phyloP scores from a whole-genome alignment of 2,888 invertebrate species.

The Geophilus truncorum region DNA sequence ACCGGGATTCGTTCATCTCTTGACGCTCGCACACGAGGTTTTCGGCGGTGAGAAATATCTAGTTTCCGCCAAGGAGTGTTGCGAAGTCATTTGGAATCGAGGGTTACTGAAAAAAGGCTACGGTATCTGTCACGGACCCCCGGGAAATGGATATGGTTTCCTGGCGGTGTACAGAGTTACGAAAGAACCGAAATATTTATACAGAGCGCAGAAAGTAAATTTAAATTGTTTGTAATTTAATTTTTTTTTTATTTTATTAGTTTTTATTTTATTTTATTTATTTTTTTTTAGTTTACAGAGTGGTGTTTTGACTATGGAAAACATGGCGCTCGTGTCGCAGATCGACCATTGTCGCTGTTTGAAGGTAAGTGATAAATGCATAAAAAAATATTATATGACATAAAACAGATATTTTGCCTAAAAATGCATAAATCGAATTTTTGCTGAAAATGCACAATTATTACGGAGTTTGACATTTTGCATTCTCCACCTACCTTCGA shows the following conservation, averaged over 20 bases:
- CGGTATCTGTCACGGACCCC: constrained; percentile 80
- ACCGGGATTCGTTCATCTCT: constrained; percentile 67
- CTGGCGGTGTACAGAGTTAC: constrained; percentile 72
- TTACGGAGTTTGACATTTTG: too few species aligned
- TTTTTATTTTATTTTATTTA: constrained; percentile 14
- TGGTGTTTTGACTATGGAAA: constrained; percentile 71
- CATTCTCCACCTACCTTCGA: too few species aligned
- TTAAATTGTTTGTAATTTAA: not conserved
- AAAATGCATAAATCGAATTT: too few species aligned
- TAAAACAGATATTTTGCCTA: too few species aligned
- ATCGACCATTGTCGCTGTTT: constrained; percentile 74
- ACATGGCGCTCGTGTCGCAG: constrained; percentile 60
- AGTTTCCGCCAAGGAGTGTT: constrained; percentile 62
- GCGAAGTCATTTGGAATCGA: constrained; percentile 72
- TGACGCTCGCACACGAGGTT: constrained; percentile 61
- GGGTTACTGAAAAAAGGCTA: constrained; percentile 78
- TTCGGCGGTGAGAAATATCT: constrained; percentile 65
- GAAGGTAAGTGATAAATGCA: too few species aligned
- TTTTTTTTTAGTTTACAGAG: constrained; percentile 63
- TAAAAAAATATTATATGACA: too few species aligned
- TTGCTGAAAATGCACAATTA: too few species aligned
- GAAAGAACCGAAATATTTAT: constrained; percentile 64
- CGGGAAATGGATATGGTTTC: constrained; percentile 82
- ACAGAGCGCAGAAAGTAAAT: constrained; percentile 59
- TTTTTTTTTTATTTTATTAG: not conserved